Conservation (phyloP, 2,888 invertebrate genomes). For the Drosophila maculinotata region DNA sequence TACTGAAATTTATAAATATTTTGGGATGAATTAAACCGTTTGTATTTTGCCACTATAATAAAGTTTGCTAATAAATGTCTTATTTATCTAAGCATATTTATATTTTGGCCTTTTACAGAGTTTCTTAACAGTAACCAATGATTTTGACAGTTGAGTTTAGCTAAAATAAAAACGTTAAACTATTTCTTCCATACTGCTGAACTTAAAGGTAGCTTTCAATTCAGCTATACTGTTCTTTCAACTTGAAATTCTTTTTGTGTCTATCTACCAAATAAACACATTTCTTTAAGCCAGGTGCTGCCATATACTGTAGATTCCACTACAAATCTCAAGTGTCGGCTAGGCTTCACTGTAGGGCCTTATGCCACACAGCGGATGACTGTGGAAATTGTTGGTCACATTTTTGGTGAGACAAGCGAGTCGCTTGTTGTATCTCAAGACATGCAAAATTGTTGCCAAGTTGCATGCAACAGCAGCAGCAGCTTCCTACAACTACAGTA, state of each 20-base stretch:
- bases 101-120: no score
- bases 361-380: slow-evolving; percentile 17
- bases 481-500: slow-evolving; percentile 71
- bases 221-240: no score
- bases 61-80: no score
- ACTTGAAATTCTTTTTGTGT: neutral
- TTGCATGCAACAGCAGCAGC: slow-evolving; percentile 75
- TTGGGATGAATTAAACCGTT: neutral
- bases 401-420: slow-evolving; percentile 50
- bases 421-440: slow-evolving; percentile 50
- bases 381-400: slow-evolving; percentile 30
- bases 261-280: neutral
- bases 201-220: no score
- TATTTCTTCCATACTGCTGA: no score
- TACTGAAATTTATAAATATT: neutral
- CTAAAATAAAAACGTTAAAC: no score
- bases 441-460: slow-evolving; percentile 63
- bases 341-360: slow-evolving; percentile 23
- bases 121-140: no score
- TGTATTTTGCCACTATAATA: no score
- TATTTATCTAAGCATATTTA: no score
- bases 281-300: neutral
- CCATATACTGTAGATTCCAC: neutral
- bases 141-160: no score
- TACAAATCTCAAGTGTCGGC: slow-evolving; percentile 17